Percentiles rank a stretch among this genome's conserved stretches.
Conservation (phyloP, 2,113 vertebrate species). For the Emydura subglobosa region DNA sequence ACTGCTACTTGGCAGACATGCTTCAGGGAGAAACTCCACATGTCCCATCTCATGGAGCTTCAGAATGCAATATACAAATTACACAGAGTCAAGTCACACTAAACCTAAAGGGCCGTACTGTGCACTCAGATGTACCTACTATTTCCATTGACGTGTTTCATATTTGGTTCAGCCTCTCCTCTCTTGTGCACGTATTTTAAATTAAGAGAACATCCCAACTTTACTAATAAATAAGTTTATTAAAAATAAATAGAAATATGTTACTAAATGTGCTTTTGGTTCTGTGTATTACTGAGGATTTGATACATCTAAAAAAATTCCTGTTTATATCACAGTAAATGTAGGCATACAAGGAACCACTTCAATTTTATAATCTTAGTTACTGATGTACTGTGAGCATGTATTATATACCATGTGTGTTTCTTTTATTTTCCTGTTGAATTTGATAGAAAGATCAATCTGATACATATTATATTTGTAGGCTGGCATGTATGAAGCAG, state of each 20-base stretch:
- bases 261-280: background rate
- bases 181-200: background rate
- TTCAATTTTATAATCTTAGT: background rate
- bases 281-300: background rate
- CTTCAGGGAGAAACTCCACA: background rate
- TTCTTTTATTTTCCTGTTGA: slow-evolving; percentile 13
- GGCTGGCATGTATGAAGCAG: slow-evolving; percentile 99
- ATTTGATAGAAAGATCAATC: background rate
- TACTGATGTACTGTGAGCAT: background rate
- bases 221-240: background rate
- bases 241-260: background rate
- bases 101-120: background rate
- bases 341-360: background rate
- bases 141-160: background rate
- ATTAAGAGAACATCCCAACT: background rate
- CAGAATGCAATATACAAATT: background rate
- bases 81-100: background rate
- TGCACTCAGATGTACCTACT: background rate
- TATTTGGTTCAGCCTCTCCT: background rate
- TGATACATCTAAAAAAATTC: background rate
- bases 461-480: slow-evolving; percentile 73
- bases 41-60: background rate
- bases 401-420: background rate
- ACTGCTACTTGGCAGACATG: background rate
- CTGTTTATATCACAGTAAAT: background rate